Evolutionary conservation across 2,797 vertebrate species (phyloP), one percentile per base, ranked within the genome.

Genomic region (Cirrhinus mrigala): DNA sequence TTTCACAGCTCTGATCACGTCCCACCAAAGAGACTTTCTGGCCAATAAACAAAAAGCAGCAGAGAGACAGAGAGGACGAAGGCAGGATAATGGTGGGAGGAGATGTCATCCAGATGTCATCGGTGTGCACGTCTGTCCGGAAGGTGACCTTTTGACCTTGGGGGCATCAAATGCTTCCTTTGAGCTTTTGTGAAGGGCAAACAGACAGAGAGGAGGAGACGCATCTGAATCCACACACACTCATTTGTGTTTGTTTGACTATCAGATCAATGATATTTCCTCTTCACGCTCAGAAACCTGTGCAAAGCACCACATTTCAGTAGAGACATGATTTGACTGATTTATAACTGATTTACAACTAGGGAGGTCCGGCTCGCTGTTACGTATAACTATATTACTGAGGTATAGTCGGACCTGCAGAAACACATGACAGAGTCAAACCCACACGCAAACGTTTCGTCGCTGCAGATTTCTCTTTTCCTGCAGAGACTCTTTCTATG

Each of bases 1-100:
- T 24, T 82, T 82, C 56, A 82, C 54, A 62, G 81, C 52, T 58
- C 52, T 58, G 74, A 83, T 74, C 81, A 83, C 81, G 81, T 83
- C 54, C 44, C 56, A 62, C 37, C 37, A 64, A 52, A 75, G 44
- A 75, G 15, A 48, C 24, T 29, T 40, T 74, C 68, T 27, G 8
- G 81, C 68, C 81, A 83, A 74, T 56, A 74, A 60, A 82, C 18
- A 82, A 20, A 18, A 10, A 62, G 69, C 10, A 33, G 69, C 15
- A 20, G 56, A 71, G 22, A 48, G 7, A 56, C 3, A 46, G 50
- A 73, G 77, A 64, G 10, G 33, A 46, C 50, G n/a, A 29, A 6
- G 14, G 6, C 12, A 14, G 3, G n/a, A 52, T 8, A 11, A 40
- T 16, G 20, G 5, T 14, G 56, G 33, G 48, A 70, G 22, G 29